These are phyloP conservation scores for Pseudorhombus dupliciocellatus DNA, from an alignment of 2,113 vertebrate genomes.

Conservation along the genomic window DNA sequence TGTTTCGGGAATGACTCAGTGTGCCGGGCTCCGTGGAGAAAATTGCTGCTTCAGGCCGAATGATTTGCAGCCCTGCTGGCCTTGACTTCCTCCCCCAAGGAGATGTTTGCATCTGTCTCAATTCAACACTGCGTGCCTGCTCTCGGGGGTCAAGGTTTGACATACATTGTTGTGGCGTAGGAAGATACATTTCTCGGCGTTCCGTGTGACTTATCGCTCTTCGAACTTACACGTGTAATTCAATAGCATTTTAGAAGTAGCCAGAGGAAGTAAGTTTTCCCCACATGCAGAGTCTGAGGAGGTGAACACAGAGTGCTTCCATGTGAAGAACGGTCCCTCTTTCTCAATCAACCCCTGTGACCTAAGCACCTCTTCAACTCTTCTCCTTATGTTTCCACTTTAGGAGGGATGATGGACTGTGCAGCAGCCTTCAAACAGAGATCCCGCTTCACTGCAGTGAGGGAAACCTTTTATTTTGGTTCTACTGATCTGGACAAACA, in stretches of 20 bases:
- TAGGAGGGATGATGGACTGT: not conserved
- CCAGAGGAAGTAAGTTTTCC: not conserved
- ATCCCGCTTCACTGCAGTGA: not conserved
- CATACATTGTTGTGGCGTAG: slow-evolving; percentile 26
- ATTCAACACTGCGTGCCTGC: slow-evolving; percentile 36
- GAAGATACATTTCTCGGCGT: slow-evolving; percentile 15
- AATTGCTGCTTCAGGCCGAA: slow-evolving; percentile 37
- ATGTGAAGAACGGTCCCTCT: slow-evolving; percentile 39
- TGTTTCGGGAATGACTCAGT: slow-evolving; percentile 40
- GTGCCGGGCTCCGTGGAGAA: slow-evolving; percentile 17
- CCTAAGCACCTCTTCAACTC: slow-evolving; percentile 28
- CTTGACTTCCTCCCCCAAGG: slow-evolving; percentile 51
- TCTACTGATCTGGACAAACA: not conserved
- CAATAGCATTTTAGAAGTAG: slow-evolving; percentile 20
- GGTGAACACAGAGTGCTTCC: slow-evolving; percentile 19
- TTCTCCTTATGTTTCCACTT: slow-evolving; percentile 59
- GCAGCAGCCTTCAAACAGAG: not conserved
- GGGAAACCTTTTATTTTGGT: not conserved
- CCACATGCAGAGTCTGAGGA: slow-evolving; percentile 33
- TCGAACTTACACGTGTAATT: slow-evolving; percentile 7
- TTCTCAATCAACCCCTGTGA: slow-evolving; percentile 45
- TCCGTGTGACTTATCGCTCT: slow-evolving; percentile 24
- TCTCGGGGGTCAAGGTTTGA: slow-evolving; percentile 31
- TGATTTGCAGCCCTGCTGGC: slow-evolving; percentile 50
- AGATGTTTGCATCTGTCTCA: slow-evolving; percentile 19